Evolutionary conservation across 2,797 vertebrate species (phyloP), one percentile per base, ranked within the genome.

Genomic region (Cyprinodon diabolis): DNA sequence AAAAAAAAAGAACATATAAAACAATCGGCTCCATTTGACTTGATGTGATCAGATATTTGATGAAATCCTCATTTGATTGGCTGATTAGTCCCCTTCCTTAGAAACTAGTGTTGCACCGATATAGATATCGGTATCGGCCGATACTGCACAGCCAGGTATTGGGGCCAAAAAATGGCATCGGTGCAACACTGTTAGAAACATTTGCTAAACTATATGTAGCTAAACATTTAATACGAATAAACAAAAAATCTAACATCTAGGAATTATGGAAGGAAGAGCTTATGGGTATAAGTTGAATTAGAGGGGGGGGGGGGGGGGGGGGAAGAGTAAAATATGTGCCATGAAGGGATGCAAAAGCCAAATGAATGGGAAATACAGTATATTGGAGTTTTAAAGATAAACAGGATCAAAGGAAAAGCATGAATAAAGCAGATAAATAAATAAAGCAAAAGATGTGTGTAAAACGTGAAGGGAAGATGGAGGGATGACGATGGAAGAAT

Each of bases 401-500:
- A 60, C 9, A 17, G 14, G 13, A 6, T 75, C 60, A 54, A 13
- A 60, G 35, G 14, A 15, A 52, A 11, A 43, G 35, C 2, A 40
- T 4, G 23, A 47, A 30, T 19, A 43, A 19, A n/a, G 11, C 4
- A 57, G 23, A n/a, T 14, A 48, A 14, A 30, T 43, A 74, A 1
- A 1, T 35, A 15, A 60, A 11, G n/a, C 30, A 54, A 62, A 15
- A 40, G 14, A 37, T 6, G 48, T 54, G 48, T 52, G 6, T 21
- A 65, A 35, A 35, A 4, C 21, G 13, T 12, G 40, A 43, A 43
- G 40, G 40, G 37, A 49, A 10, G 72, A 52, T 70, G 77, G 47
- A 66, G 35, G 37, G 72, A 66, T 66, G 62, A 48, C n/a, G 70
- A 66, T 43, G 47, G 52, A 40, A 0, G 66, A 47, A 76, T 49